Conservation (phyloP, 2,888 invertebrate genomes). For the Conistra vaccinii region DNA sequence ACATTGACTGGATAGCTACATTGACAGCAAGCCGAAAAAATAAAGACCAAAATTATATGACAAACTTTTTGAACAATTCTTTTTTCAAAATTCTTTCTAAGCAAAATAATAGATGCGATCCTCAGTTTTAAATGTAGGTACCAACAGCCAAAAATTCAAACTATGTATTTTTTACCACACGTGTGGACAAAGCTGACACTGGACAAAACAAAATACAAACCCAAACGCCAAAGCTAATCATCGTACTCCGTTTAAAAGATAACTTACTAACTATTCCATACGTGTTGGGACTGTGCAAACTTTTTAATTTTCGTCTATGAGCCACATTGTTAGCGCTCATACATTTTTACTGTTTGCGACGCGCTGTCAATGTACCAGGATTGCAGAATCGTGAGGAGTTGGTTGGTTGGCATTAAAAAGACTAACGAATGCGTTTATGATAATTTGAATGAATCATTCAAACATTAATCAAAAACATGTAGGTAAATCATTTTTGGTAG, state of each 20-base stretch:
- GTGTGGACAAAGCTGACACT: slow-evolving; percentile 14
- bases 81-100: slow-evolving; percentile 16
- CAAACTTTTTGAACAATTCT: slow-evolving; percentile 1
- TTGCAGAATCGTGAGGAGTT: slow-evolving; percentile 61
- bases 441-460: not conserved
- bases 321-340: slow-evolving; percentile 51
- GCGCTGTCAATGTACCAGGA: slow-evolving; percentile 33
- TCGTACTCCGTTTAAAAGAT: slow-evolving; percentile 47
- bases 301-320: slow-evolving; percentile 66
- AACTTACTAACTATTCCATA: slow-evolving; percentile 51
- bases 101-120: not conserved
- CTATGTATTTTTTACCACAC: not conserved
- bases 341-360: slow-evolving; percentile 49
- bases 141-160: slow-evolving; percentile 2
- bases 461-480: too few species aligned
- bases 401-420: not conserved
- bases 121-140: not conserved
- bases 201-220: slow-evolving; percentile 34
- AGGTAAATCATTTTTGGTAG: not conserved
- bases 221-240: slow-evolving; percentile 46
- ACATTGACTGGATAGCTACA: too few species aligned
- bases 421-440: not conserved
- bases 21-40: not conserved
- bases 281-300: slow-evolving; percentile 61
- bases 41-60: not conserved